Percentiles rank a stretch among this genome's conserved stretches.
These are phyloP conservation scores for Microctonus brassicae DNA, from an alignment of 2,888 invertebrate species.

Conservation along the genomic window DNA sequence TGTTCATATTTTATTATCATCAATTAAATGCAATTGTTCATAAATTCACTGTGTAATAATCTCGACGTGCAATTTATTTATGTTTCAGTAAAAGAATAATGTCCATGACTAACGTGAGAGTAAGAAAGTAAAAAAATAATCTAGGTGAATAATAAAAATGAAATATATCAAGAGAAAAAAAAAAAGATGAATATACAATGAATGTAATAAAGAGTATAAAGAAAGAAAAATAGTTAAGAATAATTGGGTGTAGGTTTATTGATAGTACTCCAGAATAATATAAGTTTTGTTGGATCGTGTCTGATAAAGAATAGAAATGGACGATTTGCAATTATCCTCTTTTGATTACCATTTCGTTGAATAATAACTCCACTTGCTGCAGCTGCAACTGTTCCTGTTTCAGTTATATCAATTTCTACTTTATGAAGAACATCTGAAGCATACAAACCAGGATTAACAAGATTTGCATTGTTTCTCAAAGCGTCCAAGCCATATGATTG, in stretches of 20 bases:
- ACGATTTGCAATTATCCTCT: conserved; percentile 73
- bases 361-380: conserved; percentile 76
- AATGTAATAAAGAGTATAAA: background rate
- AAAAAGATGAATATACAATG: background rate
- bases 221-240: conserved; percentile 8
- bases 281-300: conserved; percentile 76
- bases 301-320: conserved; percentile 84
- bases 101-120: too few relatives aligned
- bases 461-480: conserved; percentile 60
- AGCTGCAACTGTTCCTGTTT: conserved; percentile 80
- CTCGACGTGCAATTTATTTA: too few relatives aligned
- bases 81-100: too few relatives aligned
- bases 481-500: conserved; percentile 58
- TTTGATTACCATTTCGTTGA: conserved; percentile 72
- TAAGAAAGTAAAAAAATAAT: too few relatives aligned
- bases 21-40: too few relatives aligned
- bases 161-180: too few relatives aligned
- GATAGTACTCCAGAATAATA: conserved; percentile 81
- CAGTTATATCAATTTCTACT: conserved; percentile 77
- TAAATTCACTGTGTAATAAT: too few relatives aligned
- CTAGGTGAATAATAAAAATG: too few relatives aligned
- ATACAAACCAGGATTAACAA: conserved; percentile 75
- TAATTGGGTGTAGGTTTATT: conserved; percentile 72
- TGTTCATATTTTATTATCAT: too few relatives aligned
- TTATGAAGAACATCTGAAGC: conserved; percentile 78